A percentile compares a stretch with the other conserved stretches of the same genome.
Conservation (phyloP, 2,888 invertebrate genomes). For the Timema podura region DNA sequence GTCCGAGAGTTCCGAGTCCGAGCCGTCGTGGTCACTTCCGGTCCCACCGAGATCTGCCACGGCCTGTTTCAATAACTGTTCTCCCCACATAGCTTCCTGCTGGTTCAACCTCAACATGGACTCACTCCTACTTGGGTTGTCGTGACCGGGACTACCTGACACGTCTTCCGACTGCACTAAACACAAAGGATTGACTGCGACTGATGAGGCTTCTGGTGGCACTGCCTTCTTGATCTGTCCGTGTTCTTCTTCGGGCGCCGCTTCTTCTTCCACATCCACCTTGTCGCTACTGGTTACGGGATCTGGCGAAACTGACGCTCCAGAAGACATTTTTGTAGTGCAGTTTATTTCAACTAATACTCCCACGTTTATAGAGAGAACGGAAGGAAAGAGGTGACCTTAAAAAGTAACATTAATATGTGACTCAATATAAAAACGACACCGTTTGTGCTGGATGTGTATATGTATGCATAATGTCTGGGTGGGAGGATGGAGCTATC, state of each 20-base stretch:
- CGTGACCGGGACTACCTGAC: neutral
- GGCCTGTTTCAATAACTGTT: constrained; percentile 54
- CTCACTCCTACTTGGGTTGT: neutral
- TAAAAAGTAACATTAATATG: constrained; percentile 13
- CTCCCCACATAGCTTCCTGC: constrained; percentile 41
- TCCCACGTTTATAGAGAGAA: constrained; percentile 20
- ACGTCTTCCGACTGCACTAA: neutral
- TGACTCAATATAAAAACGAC: neutral
- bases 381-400: constrained; percentile 19
- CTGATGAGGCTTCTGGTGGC: neutral
- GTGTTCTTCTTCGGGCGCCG: neutral
- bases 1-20: constrained; percentile 74
- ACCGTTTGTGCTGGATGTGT: neutral
- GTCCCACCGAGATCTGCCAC: constrained; percentile 47
- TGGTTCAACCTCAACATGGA: constrained; percentile 21
- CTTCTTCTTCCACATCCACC: constrained; percentile 9
- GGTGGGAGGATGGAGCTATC: neutral
- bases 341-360: constrained; percentile 15
- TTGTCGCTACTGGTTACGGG: neutral
- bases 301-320: constrained; percentile 20
- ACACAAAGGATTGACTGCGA: no score
- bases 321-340: constrained; percentile 26
- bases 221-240: neutral
- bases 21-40: constrained; percentile 65
- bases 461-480: constrained; percentile 8